Evolutionary conservation across 2,888 invertebrate species (phyloP).

Genomic region (Scaptomyza parva): DNA sequence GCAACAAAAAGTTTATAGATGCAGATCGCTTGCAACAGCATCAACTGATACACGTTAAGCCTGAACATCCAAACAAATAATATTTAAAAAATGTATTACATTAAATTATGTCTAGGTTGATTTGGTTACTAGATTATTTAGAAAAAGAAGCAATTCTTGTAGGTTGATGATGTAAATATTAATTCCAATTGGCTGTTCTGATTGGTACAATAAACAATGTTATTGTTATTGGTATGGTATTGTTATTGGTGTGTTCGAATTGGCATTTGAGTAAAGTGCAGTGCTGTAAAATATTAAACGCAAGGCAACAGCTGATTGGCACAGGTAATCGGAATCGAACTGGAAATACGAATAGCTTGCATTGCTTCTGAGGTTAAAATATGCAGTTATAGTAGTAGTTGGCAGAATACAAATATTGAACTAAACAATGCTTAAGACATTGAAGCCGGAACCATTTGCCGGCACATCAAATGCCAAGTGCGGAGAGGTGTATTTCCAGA

Average conservation of each 20-base stretch:
- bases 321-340: constrained; percentile 32
- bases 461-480: constrained; percentile 71
- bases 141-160: too few species aligned
- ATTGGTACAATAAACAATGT: too few species aligned
- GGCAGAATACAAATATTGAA: constrained; percentile 9
- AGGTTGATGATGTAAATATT: too few species aligned
- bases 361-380: constrained; percentile 22
- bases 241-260: not conserved
- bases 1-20: constrained; percentile 62
- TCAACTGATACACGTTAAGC: constrained; percentile 52
- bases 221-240: too few species aligned
- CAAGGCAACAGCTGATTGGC: constrained; percentile 53
- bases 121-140: too few species aligned
- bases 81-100: not conserved
- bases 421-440: constrained; percentile 61
- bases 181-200: too few species aligned
- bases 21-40: constrained; percentile 48
- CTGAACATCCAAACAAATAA: not conserved
- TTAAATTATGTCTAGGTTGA: too few species aligned
- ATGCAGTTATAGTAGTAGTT: constrained; percentile 18
- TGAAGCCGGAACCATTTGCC: constrained; percentile 63
- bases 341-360: constrained; percentile 49
- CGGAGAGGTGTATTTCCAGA: constrained; percentile 80
- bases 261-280: constrained; percentile 2
- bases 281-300: constrained; percentile 36